Conservation (phyloP, 2,797 vertebrate species). For the Myotis planiceps region DNA sequence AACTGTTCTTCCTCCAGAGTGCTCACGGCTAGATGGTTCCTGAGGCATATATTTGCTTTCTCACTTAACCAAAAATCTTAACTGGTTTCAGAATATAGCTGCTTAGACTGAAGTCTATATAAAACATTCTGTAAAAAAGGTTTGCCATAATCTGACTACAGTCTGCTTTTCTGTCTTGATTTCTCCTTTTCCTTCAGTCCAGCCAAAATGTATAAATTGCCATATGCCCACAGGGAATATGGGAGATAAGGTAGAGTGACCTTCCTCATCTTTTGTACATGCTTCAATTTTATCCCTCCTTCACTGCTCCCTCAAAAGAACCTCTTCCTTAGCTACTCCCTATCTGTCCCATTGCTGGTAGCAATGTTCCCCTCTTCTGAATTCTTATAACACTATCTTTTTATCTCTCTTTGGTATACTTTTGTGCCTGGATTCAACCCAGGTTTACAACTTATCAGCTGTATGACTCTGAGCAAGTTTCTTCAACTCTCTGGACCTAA, state of each 20-base stretch:
- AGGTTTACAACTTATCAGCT: neutral
- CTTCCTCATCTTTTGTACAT: neutral
- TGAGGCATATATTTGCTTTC: neutral
- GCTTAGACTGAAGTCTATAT: neutral
- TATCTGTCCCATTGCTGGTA: neutral
- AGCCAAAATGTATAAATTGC: neutral
- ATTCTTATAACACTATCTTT: neutral
- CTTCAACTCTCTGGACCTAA: constrained; percentile 13
- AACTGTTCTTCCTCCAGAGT: neutral
- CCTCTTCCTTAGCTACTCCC: neutral
- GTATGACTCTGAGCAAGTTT: neutral
- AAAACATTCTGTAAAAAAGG: neutral
- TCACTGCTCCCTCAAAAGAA: neutral
- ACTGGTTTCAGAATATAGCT: neutral
- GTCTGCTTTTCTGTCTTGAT: neutral
- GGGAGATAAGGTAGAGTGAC: neutral
- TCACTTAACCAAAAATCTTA: neutral
- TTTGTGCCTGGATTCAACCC: neutral
- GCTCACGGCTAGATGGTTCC: neutral
- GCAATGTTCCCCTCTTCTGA: neutral
- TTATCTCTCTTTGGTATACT: neutral
- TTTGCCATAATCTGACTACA: neutral
- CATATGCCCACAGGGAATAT: too few relatives aligned
- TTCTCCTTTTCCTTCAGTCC: neutral
- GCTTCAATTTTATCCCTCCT: neutral